Conservation (phyloP, 2,797 vertebrate species). For the Chelon auratus region DNA sequence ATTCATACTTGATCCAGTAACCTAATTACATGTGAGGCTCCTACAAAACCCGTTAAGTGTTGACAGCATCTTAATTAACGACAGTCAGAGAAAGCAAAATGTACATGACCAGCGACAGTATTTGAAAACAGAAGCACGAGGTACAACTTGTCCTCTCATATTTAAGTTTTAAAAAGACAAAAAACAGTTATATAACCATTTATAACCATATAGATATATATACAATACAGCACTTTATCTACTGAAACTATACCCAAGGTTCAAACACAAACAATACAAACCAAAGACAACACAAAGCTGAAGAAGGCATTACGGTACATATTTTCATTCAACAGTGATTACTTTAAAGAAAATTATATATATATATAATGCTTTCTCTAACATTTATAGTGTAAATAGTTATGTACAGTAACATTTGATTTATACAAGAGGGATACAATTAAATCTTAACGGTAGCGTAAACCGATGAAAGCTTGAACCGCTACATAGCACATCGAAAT, state of each 20-base stretch:
- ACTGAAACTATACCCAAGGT: constrained; percentile 30
- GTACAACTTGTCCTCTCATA: neutral
- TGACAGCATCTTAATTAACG: constrained; percentile 8
- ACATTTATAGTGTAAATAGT: constrained; percentile 36
- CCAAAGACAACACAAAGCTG: constrained; percentile 24
- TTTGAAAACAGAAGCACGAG: constrained; percentile 34
- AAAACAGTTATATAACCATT: constrained; percentile 16
- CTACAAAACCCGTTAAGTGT: constrained; percentile 7
- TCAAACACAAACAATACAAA: constrained; percentile 35
- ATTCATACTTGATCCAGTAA: constrained; percentile 7
- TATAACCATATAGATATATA: constrained; percentile 8
- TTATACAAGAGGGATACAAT: constrained; percentile 16
- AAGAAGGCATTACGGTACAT: constrained; percentile 63
- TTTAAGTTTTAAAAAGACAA: constrained; percentile 20
- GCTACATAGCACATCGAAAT: constrained; percentile 27
- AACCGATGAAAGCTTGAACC: constrained; percentile 28
- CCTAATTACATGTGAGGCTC: constrained; percentile 20
- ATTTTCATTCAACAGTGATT: constrained; percentile 37
- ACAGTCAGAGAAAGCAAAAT: constrained; percentile 14
- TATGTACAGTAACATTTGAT: constrained; percentile 21
- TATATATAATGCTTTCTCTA: constrained; percentile 10
- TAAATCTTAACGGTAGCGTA: constrained; percentile 23
- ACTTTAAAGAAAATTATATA: constrained; percentile 4
- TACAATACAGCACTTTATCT: constrained; percentile 28
- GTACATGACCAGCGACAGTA: constrained; percentile 14